phyloP scores from a whole-genome alignment of 2,888 invertebrate species.

The Lampropteryx suffumata region DNA sequence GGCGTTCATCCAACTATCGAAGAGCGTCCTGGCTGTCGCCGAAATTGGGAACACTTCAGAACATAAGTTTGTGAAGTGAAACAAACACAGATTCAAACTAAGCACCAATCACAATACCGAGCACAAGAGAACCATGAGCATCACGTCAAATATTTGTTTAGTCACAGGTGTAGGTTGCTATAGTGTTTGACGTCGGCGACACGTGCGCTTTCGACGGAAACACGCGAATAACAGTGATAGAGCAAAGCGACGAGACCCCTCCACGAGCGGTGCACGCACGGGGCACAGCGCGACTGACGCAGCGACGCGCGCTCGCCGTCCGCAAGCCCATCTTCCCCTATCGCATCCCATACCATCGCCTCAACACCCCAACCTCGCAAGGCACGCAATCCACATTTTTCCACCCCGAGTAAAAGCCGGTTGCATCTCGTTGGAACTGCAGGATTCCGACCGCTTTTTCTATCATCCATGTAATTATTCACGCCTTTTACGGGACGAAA shows the following conservation, averaged over 20 bases:
- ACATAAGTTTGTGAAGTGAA: conserved; percentile 42
- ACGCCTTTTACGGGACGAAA: conserved; percentile 71
- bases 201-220: conserved; percentile 74
- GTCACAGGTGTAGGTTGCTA: conserved; percentile 73
- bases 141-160: conserved; percentile 71
- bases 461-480: conserved; percentile 64
- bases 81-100: conserved; percentile 55
- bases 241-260: conserved; percentile 51
- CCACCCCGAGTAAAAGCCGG: conserved; percentile 47
- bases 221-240: conserved; percentile 69
- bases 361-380: conserved; percentile 44
- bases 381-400: conserved; percentile 48
- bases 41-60: conserved; percentile 64
- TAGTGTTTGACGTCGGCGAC: conserved; percentile 59
- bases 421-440: conserved; percentile 43
- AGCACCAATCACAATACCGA: conserved; percentile 62
- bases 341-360: conserved; percentile 52
- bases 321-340: conserved; percentile 32
- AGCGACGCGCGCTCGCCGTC: conserved; percentile 34
- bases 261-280: conserved; percentile 71
- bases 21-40: conserved; percentile 73
- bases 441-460: conserved; percentile 68
- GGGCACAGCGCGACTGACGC: conserved; percentile 74
- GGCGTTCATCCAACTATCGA: conserved; percentile 79
- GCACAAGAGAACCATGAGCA: conserved; percentile 67